Evolutionary conservation across 2,888 invertebrate species (phyloP).

Genomic region (Erynnis tages): DNA sequence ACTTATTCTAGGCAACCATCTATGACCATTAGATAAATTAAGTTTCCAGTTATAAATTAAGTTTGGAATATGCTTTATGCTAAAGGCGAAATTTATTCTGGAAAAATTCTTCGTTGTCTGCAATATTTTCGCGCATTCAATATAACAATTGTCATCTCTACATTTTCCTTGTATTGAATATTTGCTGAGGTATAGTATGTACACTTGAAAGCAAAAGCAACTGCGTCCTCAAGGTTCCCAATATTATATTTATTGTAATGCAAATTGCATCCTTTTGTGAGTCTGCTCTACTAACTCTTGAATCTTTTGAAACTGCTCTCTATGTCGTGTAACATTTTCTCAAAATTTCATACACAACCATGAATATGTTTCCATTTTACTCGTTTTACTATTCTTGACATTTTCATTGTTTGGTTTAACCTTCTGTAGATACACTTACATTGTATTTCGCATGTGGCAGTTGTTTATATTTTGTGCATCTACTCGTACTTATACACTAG

Average conservation of each 20-base stretch:
- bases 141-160: conserved; percentile 2
- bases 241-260: conserved; percentile 75
- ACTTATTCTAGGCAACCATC: no score
- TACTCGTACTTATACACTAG: no score
- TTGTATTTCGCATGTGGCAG: no score
- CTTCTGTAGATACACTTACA: background rate
- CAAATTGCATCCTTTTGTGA: conserved; percentile 70
- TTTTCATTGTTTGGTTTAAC: conserved; percentile 2
- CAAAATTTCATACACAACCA: conserved; percentile 27
- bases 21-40: no score
- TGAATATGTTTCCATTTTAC: conserved; percentile 25
- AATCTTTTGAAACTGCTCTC: conserved; percentile 53
- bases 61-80: no score
- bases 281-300: conserved; percentile 50
- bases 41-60: no score
- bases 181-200: conserved; percentile 12
- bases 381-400: conserved; percentile 11
- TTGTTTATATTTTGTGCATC: no score
- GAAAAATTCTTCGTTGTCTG: no score
- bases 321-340: conserved; percentile 26
- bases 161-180: conserved; percentile 2
- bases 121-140: no score
- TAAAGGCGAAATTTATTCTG: no score
- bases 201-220: conserved; percentile 34
- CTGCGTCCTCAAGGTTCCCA: conserved; percentile 48